Evolutionary conservation across 2,113 vertebrate genomes (phyloP).

Genomic region (Heptranchias perlo): DNA sequence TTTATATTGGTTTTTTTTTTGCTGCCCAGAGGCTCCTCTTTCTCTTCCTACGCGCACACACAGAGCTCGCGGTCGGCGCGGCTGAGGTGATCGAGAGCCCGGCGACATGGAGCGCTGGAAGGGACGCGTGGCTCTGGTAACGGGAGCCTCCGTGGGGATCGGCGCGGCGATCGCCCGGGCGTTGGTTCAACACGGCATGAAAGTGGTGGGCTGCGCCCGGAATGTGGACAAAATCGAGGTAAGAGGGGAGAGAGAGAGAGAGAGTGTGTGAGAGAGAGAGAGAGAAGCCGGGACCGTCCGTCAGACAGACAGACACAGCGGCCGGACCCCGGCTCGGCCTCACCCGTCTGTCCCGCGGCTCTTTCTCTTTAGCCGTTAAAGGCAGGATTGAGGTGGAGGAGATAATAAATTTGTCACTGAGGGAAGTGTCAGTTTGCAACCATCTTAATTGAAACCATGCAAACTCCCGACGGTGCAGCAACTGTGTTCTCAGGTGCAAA

Average conservation of each 20-base stretch:
- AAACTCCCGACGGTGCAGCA: too few relatives aligned
- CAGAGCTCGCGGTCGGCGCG: too few relatives aligned
- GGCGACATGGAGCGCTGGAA: conserved; percentile 80
- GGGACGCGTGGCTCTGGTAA: conserved; percentile 84
- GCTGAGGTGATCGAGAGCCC: too few relatives aligned
- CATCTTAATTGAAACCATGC: not conserved
- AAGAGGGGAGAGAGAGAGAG: conserved; percentile 21
- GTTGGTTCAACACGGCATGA: conserved; percentile 84
- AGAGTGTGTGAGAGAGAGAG: not conserved
- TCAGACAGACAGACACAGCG: not conserved
- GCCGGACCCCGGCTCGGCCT: not conserved
- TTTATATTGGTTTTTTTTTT: too few relatives aligned
- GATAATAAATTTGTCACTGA: not conserved
- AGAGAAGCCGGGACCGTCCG: not conserved
- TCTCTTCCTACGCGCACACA: not conserved
- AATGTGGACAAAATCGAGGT: conserved; percentile 90
- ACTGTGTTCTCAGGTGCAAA: not conserved
- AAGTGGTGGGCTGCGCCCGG: conserved; percentile 84
- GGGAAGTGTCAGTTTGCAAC: not conserved
- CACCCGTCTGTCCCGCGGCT: not conserved
- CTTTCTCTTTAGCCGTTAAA: not conserved
- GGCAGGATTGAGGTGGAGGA: not conserved
- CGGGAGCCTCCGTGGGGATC: conserved; percentile 85
- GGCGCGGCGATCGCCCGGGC: conserved; percentile 83
- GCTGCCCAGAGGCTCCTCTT: not conserved